Percentiles rank a stretch among this genome's conserved stretches.
Evolutionary conservation across 2,113 vertebrate species (phyloP).

Genomic region (Paramisgurnus dabryanus): DNA sequence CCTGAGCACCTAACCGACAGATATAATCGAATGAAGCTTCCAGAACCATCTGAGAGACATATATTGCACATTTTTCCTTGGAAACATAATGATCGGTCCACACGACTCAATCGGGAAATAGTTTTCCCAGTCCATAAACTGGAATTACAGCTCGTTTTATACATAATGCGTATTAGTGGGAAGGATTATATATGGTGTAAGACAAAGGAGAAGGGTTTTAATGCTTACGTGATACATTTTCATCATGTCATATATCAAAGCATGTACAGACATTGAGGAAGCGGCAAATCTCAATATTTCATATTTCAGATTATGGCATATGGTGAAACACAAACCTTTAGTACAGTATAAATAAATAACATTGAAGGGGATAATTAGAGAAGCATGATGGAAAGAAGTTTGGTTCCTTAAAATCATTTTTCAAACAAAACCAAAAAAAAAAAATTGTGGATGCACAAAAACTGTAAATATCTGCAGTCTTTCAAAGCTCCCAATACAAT

Average conservation of each 20-base stretch:
- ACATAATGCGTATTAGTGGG: constrained; percentile 31
- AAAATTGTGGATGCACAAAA: neutral
- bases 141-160: constrained; percentile 37
- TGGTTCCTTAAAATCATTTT: constrained; percentile 49
- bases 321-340: constrained; percentile 50
- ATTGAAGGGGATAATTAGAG: constrained; percentile 53
- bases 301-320: constrained; percentile 39
- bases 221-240: constrained; percentile 55
- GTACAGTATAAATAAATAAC: constrained; percentile 65
- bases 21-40: constrained; percentile 52
- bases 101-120: constrained; percentile 31
- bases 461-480: constrained; percentile 16
- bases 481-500: neutral
- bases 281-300: constrained; percentile 33
- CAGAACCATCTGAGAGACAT: constrained; percentile 67
- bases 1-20: constrained; percentile 72
- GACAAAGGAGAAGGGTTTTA: constrained; percentile 8
- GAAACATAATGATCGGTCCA: constrained; percentile 38
- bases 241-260: constrained; percentile 30
- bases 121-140: constrained; percentile 13
- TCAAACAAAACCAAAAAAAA: neutral
- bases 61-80: constrained; percentile 75
- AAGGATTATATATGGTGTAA: constrained; percentile 41
- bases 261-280: constrained; percentile 15
- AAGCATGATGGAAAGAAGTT: constrained; percentile 37